Percentiles rank a stretch among this genome's conserved stretches.
These are phyloP conservation scores for Mixornis gularis DNA, from an alignment of 2,113 vertebrate species.

Conservation along the genomic window DNA sequence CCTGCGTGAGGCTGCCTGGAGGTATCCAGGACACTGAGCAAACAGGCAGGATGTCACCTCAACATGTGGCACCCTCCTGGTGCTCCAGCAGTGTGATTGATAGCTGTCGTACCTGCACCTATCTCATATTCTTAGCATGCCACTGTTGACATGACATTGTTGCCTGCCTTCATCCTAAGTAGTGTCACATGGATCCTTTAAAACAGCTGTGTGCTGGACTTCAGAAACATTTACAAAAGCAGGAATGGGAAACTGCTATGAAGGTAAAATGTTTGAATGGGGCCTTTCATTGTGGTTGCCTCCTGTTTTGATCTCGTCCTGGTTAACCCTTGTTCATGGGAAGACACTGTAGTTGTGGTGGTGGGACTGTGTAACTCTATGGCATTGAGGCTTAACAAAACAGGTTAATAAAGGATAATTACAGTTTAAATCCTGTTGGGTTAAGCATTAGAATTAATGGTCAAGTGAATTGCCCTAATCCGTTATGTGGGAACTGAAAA, in stretches of 20 bases:
- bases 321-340: background rate
- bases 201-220: background rate
- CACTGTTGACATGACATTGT: background rate
- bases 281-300: background rate
- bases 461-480: background rate
- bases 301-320: background rate
- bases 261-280: background rate
- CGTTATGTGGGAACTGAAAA: background rate
- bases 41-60: background rate
- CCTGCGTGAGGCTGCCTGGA: background rate
- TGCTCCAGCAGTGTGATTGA: background rate
- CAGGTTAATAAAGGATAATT: background rate
- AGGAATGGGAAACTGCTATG: background rate
- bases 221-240: background rate
- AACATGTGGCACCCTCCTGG: rapidly evolving
- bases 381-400: background rate
- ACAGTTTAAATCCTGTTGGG: background rate
- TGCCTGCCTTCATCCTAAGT: background rate
- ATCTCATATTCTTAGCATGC: background rate
- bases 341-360: background rate
- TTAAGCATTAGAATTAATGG: background rate
- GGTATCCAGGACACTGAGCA: background rate
- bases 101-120: background rate
- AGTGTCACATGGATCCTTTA: background rate
- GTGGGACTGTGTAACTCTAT: background rate